Percentiles rank a stretch among this genome's conserved stretches.
Evolutionary conservation across 2,113 vertebrate species (phyloP).

Genomic region (Phoxinus phoxinus): DNA sequence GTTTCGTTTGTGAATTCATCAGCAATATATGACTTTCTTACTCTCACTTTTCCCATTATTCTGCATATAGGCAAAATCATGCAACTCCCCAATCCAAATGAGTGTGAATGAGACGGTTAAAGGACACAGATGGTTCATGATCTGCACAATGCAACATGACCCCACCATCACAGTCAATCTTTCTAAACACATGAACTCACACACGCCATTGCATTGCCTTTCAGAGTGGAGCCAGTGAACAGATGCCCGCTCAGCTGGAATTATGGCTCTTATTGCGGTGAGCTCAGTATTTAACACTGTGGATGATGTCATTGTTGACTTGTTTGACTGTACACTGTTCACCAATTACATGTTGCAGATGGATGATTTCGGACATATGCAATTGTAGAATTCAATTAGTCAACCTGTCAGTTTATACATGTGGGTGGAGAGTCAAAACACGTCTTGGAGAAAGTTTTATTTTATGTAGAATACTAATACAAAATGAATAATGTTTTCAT

Average conservation of each 20-base stretch:
- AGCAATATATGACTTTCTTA: neutral
- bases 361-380: neutral
- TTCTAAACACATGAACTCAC: constrained; percentile 14
- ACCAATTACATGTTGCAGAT: constrained; percentile 14
- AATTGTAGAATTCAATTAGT: neutral
- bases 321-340: constrained; percentile 38
- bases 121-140: constrained; percentile 11
- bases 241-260: constrained; percentile 55
- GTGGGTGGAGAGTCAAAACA: neutral
- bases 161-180: constrained; percentile 37
- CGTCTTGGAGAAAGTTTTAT: neutral
- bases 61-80: neutral
- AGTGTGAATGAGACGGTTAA: constrained; percentile 26
- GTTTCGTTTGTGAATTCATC: neutral
- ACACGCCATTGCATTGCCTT: neutral
- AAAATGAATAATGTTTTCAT: neutral
- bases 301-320: constrained; percentile 54
- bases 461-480: neutral
- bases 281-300: constrained; percentile 48
- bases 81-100: neutral
- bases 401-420: neutral
- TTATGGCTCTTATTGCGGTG: constrained; percentile 42
- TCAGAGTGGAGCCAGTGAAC: constrained; percentile 35
- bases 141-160: constrained; percentile 30
- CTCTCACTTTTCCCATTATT: neutral